Percentiles rank a stretch among this genome's conserved stretches.
Conservation (phyloP, 1,140 invertebrate genomes). For the Lasaia peninsularis region DNA sequence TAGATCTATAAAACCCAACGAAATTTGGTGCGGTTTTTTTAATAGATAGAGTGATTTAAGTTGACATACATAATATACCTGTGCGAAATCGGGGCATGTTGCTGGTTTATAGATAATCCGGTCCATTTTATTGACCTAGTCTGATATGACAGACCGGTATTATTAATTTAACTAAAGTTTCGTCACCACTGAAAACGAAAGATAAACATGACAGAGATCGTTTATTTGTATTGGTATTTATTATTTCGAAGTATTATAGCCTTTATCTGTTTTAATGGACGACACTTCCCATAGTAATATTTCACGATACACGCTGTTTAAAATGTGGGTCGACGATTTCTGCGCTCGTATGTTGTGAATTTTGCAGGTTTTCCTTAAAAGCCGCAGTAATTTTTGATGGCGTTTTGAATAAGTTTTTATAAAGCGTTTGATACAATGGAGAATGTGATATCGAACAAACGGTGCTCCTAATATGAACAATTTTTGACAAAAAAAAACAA, state of each 20-base stretch:
- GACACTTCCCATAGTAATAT: background rate
- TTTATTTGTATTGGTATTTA: background rate
- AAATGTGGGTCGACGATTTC: background rate
- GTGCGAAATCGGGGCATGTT: too few species aligned
- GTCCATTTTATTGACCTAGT: background rate
- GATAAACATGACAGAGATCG: background rate
- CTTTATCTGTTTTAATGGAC: background rate
- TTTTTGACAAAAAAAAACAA: too few species aligned
- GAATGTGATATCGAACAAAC: too few species aligned
- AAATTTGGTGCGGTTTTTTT: too few species aligned
- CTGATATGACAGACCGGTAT: background rate
- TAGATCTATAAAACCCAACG: too few species aligned
- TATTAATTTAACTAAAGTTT: background rate
- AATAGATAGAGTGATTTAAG: too few species aligned
- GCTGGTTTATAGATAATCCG: too few species aligned
- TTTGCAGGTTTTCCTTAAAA: background rate
- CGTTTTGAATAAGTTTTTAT: too few species aligned
- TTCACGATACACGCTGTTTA: background rate
- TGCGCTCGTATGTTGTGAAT: background rate
- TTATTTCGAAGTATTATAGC: constrained; percentile 1
- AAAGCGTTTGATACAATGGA: too few species aligned
- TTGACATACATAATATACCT: too few species aligned
- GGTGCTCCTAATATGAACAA: too few species aligned
- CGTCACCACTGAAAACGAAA: background rate
- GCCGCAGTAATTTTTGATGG: background rate